Base-by-base conservation (phyloP, 1,140 invertebrate species). In the Fopius arisanus region DNA sequence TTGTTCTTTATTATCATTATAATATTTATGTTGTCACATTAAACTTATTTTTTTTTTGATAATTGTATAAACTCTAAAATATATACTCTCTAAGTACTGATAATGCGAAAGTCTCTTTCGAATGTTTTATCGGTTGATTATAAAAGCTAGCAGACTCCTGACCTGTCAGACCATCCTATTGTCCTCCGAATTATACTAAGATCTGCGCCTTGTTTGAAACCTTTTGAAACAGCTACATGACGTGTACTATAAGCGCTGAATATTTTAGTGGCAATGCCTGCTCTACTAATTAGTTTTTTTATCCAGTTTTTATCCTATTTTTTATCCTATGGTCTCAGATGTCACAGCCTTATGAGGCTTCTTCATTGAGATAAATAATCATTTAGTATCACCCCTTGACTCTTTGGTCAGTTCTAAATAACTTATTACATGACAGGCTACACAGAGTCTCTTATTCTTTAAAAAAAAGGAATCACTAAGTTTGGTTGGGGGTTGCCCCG, bases 341-440 rank as follows among this genome's bases (percentile, higher is more conserved):
- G 74, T 70, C 7, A 63, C 74, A 21, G 12, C 43, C 4, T 41
- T 48, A 28, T 66, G 21, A 12, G 74, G 74, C 31, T 67, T 71
- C 40, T 33, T 75, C 0, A 63, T 67, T 2, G 74, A 67, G 3
- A 75, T 67, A 9, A 75, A 67, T n/a, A 75, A 37, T n/a, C 51
- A 16, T 19, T 75, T 54, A 26, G 19, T 6, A 65, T 26, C 28
- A n/a, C n/a, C 54, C 33, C n/a, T 19, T n/a, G 70, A 33, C 21
- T 23, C 40, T 31, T 54, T 65, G 40, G 74, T 72, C n/a, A n/a
- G 7, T 51, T 51, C 12, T 72, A 59, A 33, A 51, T 76, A 76
- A 14, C 1, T 65, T 33, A 73, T 29, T 4, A 73, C 14, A 14
- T 41, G 33, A 7, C 29, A 48, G 0, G 67, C 66, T 14, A 76